Percentiles rank a stretch among this genome's conserved stretches.
These are phyloP conservation scores for Oscheius sp. DNA, from an alignment of 2,888 invertebrate species.

Conservation along the genomic window DNA sequence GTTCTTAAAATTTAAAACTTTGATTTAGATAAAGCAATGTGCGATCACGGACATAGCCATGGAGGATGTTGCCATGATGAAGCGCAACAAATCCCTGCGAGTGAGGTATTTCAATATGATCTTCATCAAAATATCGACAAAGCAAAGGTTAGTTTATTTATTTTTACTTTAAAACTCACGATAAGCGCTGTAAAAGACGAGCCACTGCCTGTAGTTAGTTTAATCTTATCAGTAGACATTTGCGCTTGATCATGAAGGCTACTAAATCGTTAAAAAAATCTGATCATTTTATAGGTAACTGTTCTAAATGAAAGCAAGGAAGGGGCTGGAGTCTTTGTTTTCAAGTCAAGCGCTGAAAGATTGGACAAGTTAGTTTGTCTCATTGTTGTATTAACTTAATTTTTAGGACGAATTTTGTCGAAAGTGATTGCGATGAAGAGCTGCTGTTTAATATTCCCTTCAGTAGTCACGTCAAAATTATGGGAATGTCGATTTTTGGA, in stretches of 20 bases:
- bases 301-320: slow-evolving; percentile 89
- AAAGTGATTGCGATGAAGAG: slow-evolving; percentile 95
- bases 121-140: slow-evolving; percentile 47
- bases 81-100: neutral
- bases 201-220: neutral
- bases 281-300: slow-evolving; percentile 76
- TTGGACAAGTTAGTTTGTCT: slow-evolving; percentile 78
- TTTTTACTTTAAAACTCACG: neutral
- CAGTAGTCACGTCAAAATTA: slow-evolving; percentile 87
- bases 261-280: no score
- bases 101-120: slow-evolving; percentile 46
- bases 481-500: slow-evolving; percentile 90
- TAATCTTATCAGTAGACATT: neutral
- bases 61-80: slow-evolving; percentile 24
- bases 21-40: slow-evolving; percentile 31
- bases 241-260: no score
- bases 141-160: slow-evolving; percentile 36
- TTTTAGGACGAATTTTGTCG: slow-evolving; percentile 75
- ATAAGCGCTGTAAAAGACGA: no score
- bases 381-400: neutral
- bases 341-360: slow-evolving; percentile 85
- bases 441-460: slow-evolving; percentile 96
- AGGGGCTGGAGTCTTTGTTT: slow-evolving; percentile 86
- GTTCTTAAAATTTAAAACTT: neutral
- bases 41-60: slow-evolving; percentile 40